Evolutionary conservation across 37 sponge, comb jelly and placozoan species (phyloP), one percentile per base, ranked within the genome.

Genomic region (Beroe ovata): DNA sequence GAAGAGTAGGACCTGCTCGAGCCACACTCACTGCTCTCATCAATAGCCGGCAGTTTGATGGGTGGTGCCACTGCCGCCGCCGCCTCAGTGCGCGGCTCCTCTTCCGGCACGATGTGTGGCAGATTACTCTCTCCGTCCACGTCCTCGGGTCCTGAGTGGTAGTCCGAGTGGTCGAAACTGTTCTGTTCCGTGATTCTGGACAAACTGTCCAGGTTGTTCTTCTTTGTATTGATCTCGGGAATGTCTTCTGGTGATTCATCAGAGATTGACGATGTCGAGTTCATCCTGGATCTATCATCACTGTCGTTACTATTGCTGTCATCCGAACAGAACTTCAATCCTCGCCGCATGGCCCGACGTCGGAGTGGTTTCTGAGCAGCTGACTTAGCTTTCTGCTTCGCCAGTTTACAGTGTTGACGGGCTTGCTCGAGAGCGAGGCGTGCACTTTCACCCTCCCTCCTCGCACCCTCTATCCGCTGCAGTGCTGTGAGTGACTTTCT

Each of bases 161-260:
- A 77, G 54, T 77, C 84, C n/a, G 54, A 42, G 84, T 77, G 84
- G 54, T 77, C 84, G 84, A 77, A 77, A 77, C 84, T 77, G 84
- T 77, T 77, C 47, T 77, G 84, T 36, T 77, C 84, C 33, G 84
- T 77, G 84, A 77, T 77, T n/a, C 84, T 42, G 22, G 84, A 77
- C 84, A 77, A 25, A 26, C 41, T 77, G 28, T 77, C 84, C 26
- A 36, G 84, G 54, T 77, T 33, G 18, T 33, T 42, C 28, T 77
- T 77, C 84, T 77, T 77, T 20, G 42, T 8, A 1, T 39, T 39
- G 4, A 77, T n/a, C 28, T 42, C 84, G 11, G 84, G 84, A 19
- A 77, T 19, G 38, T 77, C 84, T 54, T 77, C 84, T 1, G 22
- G 54, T 4, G 84, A 42, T 16, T 42, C 54, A 25, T 77, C 84